A percentile compares a stretch with the other conserved stretches of the same genome.
phyloP scores from a whole-genome alignment of 2,113 vertebrate species.

The Daphoenositta chrysoptera region DNA sequence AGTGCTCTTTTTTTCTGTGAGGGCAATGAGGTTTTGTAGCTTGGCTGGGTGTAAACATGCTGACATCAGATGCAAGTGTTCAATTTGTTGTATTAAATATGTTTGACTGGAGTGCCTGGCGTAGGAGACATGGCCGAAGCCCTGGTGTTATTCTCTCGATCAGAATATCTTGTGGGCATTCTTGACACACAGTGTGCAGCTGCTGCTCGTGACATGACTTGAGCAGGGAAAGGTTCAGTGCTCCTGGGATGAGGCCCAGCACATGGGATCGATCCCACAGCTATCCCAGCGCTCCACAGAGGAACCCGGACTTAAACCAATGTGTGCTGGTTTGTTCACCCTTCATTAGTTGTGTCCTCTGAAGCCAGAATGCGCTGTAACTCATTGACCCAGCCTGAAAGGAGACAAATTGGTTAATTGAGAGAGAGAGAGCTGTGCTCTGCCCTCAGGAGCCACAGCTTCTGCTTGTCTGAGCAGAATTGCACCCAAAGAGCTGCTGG shows the following conservation, averaged over 20 bases:
- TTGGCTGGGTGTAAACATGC: background rate
- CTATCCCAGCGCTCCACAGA: accelerated
- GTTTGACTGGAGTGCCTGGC: background rate
- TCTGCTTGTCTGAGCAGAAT: background rate
- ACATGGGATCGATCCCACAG: background rate
- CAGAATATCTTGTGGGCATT: background rate
- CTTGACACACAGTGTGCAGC: background rate
- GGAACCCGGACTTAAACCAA: background rate
- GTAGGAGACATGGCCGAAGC: background rate
- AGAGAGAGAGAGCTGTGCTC: background rate
- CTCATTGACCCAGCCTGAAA: background rate
- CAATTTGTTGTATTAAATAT: background rate
- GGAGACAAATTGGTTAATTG: slow-evolving; percentile 1
- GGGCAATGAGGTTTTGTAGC: background rate
- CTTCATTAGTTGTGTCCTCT: background rate
- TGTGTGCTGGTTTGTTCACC: background rate
- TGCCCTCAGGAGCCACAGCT: background rate
- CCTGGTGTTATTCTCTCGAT: background rate
- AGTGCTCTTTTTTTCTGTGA: background rate
- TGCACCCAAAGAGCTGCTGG: background rate
- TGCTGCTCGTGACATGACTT: background rate
- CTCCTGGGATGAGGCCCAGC: background rate
- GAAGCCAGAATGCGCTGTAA: background rate
- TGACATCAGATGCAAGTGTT: background rate
- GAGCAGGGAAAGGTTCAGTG: background rate